Percentiles rank a stretch among this genome's conserved stretches.
Conservation (phyloP, 2,888 invertebrate genomes). For the Homarus gammarus region DNA sequence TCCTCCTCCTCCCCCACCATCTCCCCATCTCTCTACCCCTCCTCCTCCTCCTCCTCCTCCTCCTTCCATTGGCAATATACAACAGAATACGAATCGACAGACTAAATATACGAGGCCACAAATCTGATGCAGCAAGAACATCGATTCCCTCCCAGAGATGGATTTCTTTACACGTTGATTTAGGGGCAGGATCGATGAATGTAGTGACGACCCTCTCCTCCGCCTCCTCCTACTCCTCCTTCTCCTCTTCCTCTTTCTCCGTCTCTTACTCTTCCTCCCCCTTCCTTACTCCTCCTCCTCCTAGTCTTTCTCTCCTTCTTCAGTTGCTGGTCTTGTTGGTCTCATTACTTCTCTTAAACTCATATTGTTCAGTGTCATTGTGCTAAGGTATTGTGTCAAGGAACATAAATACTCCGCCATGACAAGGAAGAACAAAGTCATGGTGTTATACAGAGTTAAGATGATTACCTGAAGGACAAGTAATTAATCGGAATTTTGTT, state of each 20-base stretch:
- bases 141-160: constrained; percentile 68
- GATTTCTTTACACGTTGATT: constrained; percentile 72
- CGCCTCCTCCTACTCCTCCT: not conserved
- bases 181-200: constrained; percentile 66
- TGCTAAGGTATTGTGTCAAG: no score
- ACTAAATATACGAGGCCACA: constrained; percentile 70
- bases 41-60: constrained; percentile 18
- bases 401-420: no score
- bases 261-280: not conserved
- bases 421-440: no score
- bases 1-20: constrained; percentile 12
- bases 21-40: constrained; percentile 5
- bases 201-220: constrained; percentile 42
- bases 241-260: not conserved
- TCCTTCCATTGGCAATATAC: constrained; percentile 66
- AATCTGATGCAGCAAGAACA: constrained; percentile 71
- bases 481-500: no score
- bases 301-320: no score
- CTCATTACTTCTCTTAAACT: not conserved
- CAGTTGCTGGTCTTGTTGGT: not conserved
- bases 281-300: not conserved
- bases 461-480: no score
- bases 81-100: constrained; percentile 72
- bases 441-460: no score
- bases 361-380: not conserved